Percentiles rank a stretch among this genome's conserved stretches.
phyloP scores from a whole-genome alignment of 2,113 vertebrate species.

The Kobus ellipsiprymnus region DNA sequence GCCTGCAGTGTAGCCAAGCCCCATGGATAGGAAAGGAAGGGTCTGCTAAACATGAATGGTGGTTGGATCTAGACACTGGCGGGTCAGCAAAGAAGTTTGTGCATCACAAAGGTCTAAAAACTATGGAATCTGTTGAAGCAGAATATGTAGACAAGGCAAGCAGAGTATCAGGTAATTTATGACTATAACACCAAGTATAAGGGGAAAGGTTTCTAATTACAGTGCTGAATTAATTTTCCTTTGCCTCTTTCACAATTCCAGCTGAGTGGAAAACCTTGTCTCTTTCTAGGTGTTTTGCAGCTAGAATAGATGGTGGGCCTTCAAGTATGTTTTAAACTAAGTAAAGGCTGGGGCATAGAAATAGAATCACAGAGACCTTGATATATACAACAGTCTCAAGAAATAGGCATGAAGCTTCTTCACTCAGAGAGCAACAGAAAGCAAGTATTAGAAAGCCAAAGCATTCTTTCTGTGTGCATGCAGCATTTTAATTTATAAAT shows the following conservation, averaged over 20 bases:
- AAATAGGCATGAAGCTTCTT: neutral
- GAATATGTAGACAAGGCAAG: neutral
- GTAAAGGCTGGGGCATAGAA: neutral
- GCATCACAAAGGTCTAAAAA: neutral
- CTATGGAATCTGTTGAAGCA: neutral
- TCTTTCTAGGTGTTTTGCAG: neutral
- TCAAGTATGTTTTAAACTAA: neutral
- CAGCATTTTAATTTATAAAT: constrained; percentile 38
- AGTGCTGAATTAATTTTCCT: neutral
- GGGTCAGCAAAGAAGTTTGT: neutral
- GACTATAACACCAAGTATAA: neutral
- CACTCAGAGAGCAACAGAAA: constrained; percentile 4
- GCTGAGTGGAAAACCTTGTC: neutral
- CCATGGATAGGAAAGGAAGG: neutral
- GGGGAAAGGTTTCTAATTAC: neutral
- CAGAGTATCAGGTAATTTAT: neutral
- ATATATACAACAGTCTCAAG: neutral
- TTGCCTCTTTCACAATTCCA: neutral
- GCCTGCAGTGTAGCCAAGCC: neutral
- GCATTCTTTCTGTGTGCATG: neutral
- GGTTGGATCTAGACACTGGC: neutral
- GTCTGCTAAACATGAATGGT: neutral
- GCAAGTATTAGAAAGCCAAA: neutral
- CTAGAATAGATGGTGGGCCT: neutral
- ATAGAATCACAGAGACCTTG: neutral